Conservation (phyloP, 2,888 invertebrate genomes). For the Chalcosyrphus nemorum region DNA sequence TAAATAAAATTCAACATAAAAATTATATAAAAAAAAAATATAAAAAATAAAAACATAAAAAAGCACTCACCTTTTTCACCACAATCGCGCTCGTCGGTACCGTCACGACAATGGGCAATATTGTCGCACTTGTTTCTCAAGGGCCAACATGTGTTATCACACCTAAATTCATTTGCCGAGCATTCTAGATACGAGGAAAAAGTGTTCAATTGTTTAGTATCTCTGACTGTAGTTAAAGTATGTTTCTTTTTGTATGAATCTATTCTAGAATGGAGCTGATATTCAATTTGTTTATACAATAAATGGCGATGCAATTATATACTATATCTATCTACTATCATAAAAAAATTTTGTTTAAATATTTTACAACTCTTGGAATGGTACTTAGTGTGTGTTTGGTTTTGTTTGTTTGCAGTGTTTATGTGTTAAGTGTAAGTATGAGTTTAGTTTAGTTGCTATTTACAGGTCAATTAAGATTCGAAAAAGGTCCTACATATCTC, state of each 20-base stretch:
- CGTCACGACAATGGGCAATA: constrained; percentile 85
- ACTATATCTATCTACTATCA: background rate
- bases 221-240: background rate
- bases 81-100: constrained; percentile 87
- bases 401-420: too few species aligned
- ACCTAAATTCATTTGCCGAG: constrained; percentile 84
- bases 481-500: background rate
- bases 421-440: constrained; percentile 7
- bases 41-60: constrained; percentile 68
- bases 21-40: background rate
- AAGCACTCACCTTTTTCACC: constrained; percentile 78
- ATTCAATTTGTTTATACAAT: background rate
- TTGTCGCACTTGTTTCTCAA: constrained; percentile 85
- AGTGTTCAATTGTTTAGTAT: constrained; percentile 39
- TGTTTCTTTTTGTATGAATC: background rate
- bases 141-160: constrained; percentile 86
- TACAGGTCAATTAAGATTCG: background rate
- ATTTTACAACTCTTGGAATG: background rate
- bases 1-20: constrained; percentile 5
- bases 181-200: constrained; percentile 75
- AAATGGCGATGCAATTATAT: constrained; percentile 11
- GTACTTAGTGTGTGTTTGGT: background rate
- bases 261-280: constrained; percentile 7
- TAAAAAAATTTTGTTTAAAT: background rate
- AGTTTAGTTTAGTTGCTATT: background rate